Percentiles rank a stretch among this genome's conserved stretches.
phyloP scores from a whole-genome alignment of 2,113 vertebrate genomes.

The Etia nguti region DNA sequence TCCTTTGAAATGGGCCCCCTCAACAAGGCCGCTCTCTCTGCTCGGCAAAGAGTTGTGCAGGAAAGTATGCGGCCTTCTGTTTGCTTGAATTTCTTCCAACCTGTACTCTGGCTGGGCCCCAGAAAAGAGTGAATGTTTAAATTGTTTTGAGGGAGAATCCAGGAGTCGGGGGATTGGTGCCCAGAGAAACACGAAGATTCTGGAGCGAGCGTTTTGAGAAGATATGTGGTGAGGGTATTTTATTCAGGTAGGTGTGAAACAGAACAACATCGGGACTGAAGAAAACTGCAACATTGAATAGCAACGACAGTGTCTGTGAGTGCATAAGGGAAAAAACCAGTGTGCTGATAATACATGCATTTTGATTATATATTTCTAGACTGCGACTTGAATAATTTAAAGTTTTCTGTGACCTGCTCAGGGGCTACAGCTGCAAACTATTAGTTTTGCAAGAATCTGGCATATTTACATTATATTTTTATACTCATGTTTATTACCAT shows the following conservation, averaged over 20 bases:
- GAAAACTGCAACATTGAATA: neutral
- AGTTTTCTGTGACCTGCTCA: neutral
- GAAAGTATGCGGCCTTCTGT: conserved; percentile 49
- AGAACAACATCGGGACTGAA: neutral
- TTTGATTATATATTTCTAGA: neutral
- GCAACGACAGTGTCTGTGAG: neutral
- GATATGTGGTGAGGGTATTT: neutral
- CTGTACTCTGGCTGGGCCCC: conserved; percentile 43
- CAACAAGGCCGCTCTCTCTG: conserved; percentile 41
- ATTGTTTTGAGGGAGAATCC: conserved; percentile 28
- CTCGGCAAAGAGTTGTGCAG: neutral
- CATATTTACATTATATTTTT: neutral
- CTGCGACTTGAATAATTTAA: neutral
- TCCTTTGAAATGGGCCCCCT: conserved; percentile 6
- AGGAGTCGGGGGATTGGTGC: conserved; percentile 2
- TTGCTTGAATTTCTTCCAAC: conserved; percentile 41
- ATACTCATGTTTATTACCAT: neutral
- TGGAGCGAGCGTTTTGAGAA: neutral
- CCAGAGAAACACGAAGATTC: neutral
- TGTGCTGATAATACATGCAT: neutral
- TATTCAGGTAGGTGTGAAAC: neutral
- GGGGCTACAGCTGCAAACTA: neutral
- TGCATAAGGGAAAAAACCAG: fast-evolving
- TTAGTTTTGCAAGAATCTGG: neutral
- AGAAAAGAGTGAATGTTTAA: conserved; percentile 58